Evolutionary conservation across 1,140 invertebrate genomes (phyloP).

Genomic region (Magallana ariakensis): DNA sequence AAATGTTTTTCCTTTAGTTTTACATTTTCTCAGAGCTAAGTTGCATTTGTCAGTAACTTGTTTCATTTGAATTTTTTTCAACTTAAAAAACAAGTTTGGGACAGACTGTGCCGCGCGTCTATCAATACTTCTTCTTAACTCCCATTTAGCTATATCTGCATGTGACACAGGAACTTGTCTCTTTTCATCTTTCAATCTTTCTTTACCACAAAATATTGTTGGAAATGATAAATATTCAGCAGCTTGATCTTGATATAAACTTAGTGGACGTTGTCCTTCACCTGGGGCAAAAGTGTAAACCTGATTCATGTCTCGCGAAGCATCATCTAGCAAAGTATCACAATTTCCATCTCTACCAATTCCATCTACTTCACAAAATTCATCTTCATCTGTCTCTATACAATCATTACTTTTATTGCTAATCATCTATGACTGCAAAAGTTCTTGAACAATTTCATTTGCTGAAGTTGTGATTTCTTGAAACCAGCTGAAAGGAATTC

Average conservation of each 20-base stretch:
- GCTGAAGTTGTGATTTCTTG: slow-evolving; percentile 29
- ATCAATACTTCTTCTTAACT: slow-evolving; percentile 39
- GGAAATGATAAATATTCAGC: slow-evolving; percentile 60
- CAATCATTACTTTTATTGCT: background rate
- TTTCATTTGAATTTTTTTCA: slow-evolving; percentile 50
- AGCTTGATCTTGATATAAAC: slow-evolving; percentile 50
- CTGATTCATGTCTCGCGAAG: slow-evolving; percentile 18
- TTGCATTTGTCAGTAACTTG: slow-evolving; percentile 44
- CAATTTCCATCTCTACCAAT: slow-evolving; percentile 16
- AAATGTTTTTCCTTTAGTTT: slow-evolving; percentile 45
- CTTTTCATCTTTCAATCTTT: slow-evolving; percentile 29
- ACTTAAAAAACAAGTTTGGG: slow-evolving; percentile 50
- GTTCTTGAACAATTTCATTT: slow-evolving; percentile 1
- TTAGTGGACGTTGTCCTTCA: slow-evolving; percentile 47
- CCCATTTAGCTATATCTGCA: slow-evolving; percentile 45
- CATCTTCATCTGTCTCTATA: slow-evolving; percentile 9
- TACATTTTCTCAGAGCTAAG: slow-evolving; percentile 44
- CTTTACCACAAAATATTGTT: slow-evolving; percentile 62
- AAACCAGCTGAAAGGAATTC: slow-evolving; percentile 38
- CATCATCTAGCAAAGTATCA: slow-evolving; percentile 46
- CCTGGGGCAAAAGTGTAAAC: slow-evolving; percentile 49
- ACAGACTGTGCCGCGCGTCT: slow-evolving; percentile 48
- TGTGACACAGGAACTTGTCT: slow-evolving; percentile 44
- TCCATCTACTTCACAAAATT: slow-evolving; percentile 41
- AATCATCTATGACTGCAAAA: background rate